Conservation (phyloP, 2,888 invertebrate genomes). For the Lasioglossum zephyrum region DNA sequence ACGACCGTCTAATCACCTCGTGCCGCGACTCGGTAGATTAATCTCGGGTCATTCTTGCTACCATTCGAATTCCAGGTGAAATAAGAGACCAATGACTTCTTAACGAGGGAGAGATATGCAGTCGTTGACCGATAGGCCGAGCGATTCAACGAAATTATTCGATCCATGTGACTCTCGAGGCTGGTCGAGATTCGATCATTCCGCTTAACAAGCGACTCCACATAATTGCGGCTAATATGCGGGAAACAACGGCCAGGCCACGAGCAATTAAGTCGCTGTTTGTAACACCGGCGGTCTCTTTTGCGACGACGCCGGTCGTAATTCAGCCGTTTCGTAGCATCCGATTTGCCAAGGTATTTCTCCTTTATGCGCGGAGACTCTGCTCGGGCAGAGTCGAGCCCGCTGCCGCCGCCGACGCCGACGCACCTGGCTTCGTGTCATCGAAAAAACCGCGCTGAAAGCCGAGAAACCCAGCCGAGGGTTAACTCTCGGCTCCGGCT, state of each 20-base stretch:
- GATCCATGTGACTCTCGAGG: not conserved
- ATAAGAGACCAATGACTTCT: not conserved
- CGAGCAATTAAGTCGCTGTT: conserved; percentile 53
- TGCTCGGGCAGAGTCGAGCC: not conserved
- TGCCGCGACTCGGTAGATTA: not conserved
- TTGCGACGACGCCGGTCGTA: conserved; percentile 50
- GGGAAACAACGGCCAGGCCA: conserved; percentile 34
- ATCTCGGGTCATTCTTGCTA: not conserved
- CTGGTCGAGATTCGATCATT: conserved; percentile 22
- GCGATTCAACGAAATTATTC: not conserved
- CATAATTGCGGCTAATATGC: conserved; percentile 47
- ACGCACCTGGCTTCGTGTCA: conserved; percentile 51
- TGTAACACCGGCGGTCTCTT: conserved; percentile 38
- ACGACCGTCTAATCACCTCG: not conserved
- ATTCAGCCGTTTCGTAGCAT: conserved; percentile 58
- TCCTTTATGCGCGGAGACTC: conserved; percentile 45
- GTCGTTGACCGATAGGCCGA: not conserved
- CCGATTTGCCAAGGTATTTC: conserved; percentile 56
- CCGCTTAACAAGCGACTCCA: conserved; percentile 33
- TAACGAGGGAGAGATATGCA: not conserved
- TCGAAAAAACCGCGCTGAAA: conserved; percentile 54
- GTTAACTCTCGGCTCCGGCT: conserved; percentile 48
- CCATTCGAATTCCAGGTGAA: not conserved
- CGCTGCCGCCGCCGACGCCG: not conserved
- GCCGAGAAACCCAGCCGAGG: conserved; percentile 54